These are phyloP conservation scores for Grallaria varia DNA, from an alignment of 2,113 vertebrate species.

Conservation along the genomic window DNA sequence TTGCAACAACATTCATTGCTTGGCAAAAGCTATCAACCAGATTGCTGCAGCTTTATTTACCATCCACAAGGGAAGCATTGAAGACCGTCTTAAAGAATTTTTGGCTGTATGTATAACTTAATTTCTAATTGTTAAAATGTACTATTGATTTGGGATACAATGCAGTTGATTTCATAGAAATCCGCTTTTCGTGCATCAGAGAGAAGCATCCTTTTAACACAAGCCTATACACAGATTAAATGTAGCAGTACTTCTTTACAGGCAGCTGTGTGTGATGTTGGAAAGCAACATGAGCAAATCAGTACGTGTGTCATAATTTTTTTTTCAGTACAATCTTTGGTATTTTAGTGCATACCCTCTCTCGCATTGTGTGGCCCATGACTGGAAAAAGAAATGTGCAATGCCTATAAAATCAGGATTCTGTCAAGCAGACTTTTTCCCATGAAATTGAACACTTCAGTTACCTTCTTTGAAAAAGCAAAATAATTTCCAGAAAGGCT, in stretches of 20 bases:
- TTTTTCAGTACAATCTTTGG: not conserved
- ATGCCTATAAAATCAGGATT: not conserved
- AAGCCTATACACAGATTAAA: not conserved
- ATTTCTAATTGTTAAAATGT: not conserved
- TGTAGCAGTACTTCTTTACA: not conserved
- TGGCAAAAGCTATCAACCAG: slow-evolving; percentile 99
- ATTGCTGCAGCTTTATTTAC: slow-evolving; percentile 98
- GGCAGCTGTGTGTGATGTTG: not conserved
- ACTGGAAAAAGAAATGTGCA: not conserved
- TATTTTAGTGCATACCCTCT: not conserved
- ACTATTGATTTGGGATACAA: not conserved
- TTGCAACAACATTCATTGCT: slow-evolving; percentile 99
- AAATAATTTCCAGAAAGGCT: not conserved
- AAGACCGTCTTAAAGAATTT: slow-evolving; percentile 98
- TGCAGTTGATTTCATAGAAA: not conserved
- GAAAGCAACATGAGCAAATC: not conserved
- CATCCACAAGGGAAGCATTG: slow-evolving; percentile 99
- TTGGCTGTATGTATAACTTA: slow-evolving; percentile 84
- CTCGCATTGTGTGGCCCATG: not conserved
- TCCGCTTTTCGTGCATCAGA: not conserved
- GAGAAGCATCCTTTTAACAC: not conserved
- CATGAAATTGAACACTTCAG: not conserved
- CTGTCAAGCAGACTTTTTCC: not conserved
- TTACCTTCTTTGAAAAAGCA: not conserved
- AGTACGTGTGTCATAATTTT: not conserved